phyloP scores from a whole-genome alignment of 2,113 vertebrate species.

The Synodontis membranacea region DNA sequence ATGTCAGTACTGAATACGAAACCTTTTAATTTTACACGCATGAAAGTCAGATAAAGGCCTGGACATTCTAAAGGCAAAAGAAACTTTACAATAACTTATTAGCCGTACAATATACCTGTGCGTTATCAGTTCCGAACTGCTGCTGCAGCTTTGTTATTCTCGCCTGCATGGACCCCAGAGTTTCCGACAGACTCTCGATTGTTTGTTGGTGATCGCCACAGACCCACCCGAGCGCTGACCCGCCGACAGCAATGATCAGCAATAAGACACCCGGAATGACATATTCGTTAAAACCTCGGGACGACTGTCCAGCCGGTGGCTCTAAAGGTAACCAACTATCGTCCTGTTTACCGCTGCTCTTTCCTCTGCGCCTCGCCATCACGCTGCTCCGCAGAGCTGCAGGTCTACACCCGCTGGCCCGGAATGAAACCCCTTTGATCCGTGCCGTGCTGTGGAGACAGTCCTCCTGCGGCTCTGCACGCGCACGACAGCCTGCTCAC shows the following conservation, averaged over 20 bases:
- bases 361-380: slow-evolving; percentile 57
- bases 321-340: slow-evolving; percentile 50
- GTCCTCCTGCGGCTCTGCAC: not conserved
- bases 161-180: slow-evolving; percentile 46
- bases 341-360: slow-evolving; percentile 51
- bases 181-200: slow-evolving; percentile 53
- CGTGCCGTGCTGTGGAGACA: not conserved
- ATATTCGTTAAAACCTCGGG: slow-evolving; percentile 38
- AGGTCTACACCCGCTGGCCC: not conserved
- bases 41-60: not conserved
- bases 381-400: slow-evolving; percentile 3
- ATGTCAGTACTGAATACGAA: not conserved
- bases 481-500: not conserved
- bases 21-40: not conserved
- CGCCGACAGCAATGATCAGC: slow-evolving; percentile 48
- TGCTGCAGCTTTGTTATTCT: slow-evolving; percentile 53
- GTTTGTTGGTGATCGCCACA: slow-evolving; percentile 54
- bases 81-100: not conserved
- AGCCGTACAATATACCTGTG: slow-evolving; percentile 47
- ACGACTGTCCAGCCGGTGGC: slow-evolving; percentile 19
- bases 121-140: slow-evolving; percentile 39
- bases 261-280: slow-evolving; percentile 46
- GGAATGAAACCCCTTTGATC: not conserved
- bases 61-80: not conserved
- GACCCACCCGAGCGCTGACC: slow-evolving; percentile 47